phyloP scores from a whole-genome alignment of 2,113 vertebrate genomes.

The Natator depressus region DNA sequence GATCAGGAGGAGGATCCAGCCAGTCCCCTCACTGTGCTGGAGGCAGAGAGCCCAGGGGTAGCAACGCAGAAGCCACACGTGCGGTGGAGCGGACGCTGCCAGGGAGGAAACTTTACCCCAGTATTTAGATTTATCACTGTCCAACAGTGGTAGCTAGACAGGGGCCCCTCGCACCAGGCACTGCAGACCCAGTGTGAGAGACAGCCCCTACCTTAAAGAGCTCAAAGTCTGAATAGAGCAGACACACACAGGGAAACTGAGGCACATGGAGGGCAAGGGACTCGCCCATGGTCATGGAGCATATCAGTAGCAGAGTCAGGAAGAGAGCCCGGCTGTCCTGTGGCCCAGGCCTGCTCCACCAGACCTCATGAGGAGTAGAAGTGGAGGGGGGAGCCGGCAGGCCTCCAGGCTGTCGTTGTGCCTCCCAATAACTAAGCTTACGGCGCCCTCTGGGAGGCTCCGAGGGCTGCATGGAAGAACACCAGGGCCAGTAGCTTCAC shows the following conservation, averaged over 20 bases:
- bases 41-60: neutral
- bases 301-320: neutral
- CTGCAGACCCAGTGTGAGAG: neutral
- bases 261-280: rapidly evolving
- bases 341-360: neutral
- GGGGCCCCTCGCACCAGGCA: neutral
- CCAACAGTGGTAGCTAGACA: neutral
- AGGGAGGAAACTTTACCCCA: neutral
- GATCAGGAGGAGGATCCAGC: neutral
- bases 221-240: rapidly evolving
- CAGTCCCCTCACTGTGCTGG: neutral
- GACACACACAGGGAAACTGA: neutral
- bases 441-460: neutral
- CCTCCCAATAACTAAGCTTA: neutral
- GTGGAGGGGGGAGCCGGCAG: neutral
- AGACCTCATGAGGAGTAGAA: neutral
- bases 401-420: neutral
- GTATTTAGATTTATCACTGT: neutral
- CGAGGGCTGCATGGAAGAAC: neutral
- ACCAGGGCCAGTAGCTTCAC: neutral
- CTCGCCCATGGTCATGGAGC: neutral
- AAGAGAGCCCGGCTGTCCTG: neutral
- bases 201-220: neutral
- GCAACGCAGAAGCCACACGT: too few species aligned
- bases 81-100: neutral